Evolutionary conservation across 2,888 invertebrate species (phyloP), one percentile per base, ranked within the genome.

Genomic region (Brachypalpus laphriformis): DNA sequence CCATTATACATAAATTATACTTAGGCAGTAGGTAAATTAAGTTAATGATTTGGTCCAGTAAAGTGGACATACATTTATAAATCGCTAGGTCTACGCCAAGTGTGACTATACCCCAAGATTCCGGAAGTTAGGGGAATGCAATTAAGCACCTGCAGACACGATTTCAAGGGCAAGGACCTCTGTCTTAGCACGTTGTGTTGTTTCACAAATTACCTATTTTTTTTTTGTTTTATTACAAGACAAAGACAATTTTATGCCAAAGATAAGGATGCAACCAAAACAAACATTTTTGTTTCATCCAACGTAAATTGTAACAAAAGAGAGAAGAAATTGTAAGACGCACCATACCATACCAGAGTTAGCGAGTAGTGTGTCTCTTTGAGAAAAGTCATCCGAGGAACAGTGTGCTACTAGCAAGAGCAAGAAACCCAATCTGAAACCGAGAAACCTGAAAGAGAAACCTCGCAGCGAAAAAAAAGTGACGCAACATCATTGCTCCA

Each of bases 241-340:
- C 81, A 81, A 85, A 85, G 85, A 85, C 85, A 85, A 85, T 81
- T 85, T 81, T 54, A 85, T 85, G 51, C 63, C 34, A 65, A 40
- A 74, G 83, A 83, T 83, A 83, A 80, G 83, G 83, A 83, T 83
- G 83, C 83, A 85, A 85, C 85, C 75, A 85, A 85, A 85, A 85
- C 85, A 85, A 80, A 85, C 75, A 81, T 66, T 81, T 85, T 85
- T 71, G 47, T 71, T 82, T 54, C 71, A 65, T 45, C 42, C 49
- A 65, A 63, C 61, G 37, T 34, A 28, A 78, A 63, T 65, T 65
- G 49, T 63, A 70, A 78, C 63, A 78, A 78, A 71, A 71, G 78
- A 75, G 75, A 78, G 78, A 77, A 70, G 66, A 45, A 74, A 83
- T 61, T 74, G 75, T 63, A 63, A 78, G 78, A 81, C 65, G 56